phyloP scores from a whole-genome alignment of 2,113 vertebrate species.

The Halcyon malimbica region DNA sequence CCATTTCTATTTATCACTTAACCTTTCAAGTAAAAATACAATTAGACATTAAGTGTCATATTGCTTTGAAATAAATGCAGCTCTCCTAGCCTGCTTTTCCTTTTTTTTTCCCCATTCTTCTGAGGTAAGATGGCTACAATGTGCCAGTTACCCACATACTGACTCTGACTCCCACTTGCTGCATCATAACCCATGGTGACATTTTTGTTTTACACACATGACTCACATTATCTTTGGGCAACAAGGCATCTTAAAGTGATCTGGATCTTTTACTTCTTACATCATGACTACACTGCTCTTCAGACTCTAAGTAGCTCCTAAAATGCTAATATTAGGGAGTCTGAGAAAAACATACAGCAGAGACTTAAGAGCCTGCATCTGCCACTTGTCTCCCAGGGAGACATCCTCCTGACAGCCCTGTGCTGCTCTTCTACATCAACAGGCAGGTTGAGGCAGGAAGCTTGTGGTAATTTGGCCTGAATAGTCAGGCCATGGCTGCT shows the following conservation, averaged over 20 bases:
- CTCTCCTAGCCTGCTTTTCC: background rate
- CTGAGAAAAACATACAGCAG: background rate
- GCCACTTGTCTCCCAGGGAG: background rate
- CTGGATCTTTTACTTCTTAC: background rate
- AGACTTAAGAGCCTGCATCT: background rate
- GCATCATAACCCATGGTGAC: rapidly evolving
- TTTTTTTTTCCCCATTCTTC: background rate
- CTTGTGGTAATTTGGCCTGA: background rate
- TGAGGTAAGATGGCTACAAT: rapidly evolving
- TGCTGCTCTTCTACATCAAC: background rate
- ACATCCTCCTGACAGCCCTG: rapidly evolving
- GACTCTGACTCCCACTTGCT: background rate
- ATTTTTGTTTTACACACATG: background rate
- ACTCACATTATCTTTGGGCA: background rate
- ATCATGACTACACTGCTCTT: background rate
- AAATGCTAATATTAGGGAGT: rapidly evolving
- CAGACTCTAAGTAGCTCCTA: background rate
- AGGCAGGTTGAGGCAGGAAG: rapidly evolving
- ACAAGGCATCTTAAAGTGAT: background rate
- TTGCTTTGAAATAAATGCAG: background rate
- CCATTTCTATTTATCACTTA: background rate
- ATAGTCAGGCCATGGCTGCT: background rate
- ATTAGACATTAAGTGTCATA: background rate
- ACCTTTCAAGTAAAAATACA: background rate
- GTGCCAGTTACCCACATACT: rapidly evolving